phyloP scores from a whole-genome alignment of 2,797 vertebrate species.

The Crypturellus tataupa region DNA sequence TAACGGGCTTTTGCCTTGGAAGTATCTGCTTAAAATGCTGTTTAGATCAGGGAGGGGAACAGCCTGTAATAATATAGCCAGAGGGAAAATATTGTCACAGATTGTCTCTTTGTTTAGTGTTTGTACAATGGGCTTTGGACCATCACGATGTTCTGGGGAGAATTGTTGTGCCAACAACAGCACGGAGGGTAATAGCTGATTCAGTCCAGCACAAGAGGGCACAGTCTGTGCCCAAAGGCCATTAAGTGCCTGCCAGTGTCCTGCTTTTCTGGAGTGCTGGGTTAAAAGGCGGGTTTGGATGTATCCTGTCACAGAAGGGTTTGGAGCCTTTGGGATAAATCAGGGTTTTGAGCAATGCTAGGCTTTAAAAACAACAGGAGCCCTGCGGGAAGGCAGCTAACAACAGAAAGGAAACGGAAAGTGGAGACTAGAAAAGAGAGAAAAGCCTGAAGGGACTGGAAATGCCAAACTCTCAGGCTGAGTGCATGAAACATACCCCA shows the following conservation, averaged over 20 bases:
- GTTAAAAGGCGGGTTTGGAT: not conserved
- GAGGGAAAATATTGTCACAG: no score
- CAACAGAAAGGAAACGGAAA: not conserved
- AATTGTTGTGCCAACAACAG: fast-evolving
- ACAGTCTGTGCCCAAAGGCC: not conserved
- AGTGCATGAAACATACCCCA: fast-evolving
- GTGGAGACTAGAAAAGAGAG: not conserved
- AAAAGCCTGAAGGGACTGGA: not conserved
- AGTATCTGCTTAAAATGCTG: fast-evolving
- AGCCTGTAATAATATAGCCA: not conserved
- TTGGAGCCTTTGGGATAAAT: not conserved
- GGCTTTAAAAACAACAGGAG: not conserved
- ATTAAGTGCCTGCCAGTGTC: no score
- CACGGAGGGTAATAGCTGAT: fast-evolving
- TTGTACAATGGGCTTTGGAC: not conserved
- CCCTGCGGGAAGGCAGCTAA: not conserved
- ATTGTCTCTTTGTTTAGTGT: fast-evolving
- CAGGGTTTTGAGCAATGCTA: not conserved
- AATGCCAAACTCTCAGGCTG: no score
- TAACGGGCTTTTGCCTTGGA: not conserved
- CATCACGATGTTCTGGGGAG: fast-evolving
- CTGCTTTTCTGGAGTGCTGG: not conserved
- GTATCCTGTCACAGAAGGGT: fast-evolving
- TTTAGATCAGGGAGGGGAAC: not conserved
- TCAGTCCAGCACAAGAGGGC: fast-evolving